A percentile compares a stretch with the other conserved stretches of the same genome.
Evolutionary conservation across 2,797 vertebrate genomes (phyloP).

Genomic region (Gymnoscopelus braueri): DNA sequence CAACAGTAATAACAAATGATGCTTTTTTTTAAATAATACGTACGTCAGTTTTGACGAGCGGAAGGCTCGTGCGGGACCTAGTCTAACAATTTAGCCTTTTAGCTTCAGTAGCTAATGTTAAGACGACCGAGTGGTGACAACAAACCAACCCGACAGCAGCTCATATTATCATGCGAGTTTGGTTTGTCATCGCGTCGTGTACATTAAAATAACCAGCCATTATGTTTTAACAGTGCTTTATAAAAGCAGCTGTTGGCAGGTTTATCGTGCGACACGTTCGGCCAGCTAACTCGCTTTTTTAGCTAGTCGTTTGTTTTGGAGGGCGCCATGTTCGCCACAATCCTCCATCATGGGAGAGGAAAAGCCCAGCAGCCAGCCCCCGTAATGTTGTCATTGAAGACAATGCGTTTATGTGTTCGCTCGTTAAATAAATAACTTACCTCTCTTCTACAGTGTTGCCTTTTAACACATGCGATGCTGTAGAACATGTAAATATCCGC

Average conservation of each 20-base stretch:
- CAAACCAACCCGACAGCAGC: background rate
- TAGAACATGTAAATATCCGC: conserved; percentile 45
- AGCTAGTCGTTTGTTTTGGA: conserved; percentile 62
- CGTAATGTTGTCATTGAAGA: conserved; percentile 47
- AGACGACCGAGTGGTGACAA: too few species aligned
- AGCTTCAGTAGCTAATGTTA: too few species aligned
- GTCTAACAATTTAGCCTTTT: too few species aligned
- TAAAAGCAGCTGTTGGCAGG: background rate
- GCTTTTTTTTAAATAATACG: too few species aligned
- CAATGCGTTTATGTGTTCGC: conserved; percentile 29
- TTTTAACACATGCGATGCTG: conserved; percentile 54
- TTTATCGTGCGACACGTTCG: background rate
- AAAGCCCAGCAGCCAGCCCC: conserved; percentile 39
- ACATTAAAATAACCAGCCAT: too few species aligned
- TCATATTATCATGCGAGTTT: background rate
- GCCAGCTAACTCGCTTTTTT: conserved; percentile 1
- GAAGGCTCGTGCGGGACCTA: too few species aligned
- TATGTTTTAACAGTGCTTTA: too few species aligned
- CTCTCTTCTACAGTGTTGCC: conserved; percentile 68
- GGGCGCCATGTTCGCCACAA: conserved; percentile 73
- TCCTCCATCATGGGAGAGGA: conserved; percentile 66
- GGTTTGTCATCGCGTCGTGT: too few species aligned
- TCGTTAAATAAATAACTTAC: conserved; percentile 52
- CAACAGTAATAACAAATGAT: too few species aligned
- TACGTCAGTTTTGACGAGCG: too few species aligned